A percentile compares a stretch with the other conserved stretches of the same genome.
Conservation (phyloP, 2,113 vertebrate genomes). For the Uropsilus gracilis region DNA sequence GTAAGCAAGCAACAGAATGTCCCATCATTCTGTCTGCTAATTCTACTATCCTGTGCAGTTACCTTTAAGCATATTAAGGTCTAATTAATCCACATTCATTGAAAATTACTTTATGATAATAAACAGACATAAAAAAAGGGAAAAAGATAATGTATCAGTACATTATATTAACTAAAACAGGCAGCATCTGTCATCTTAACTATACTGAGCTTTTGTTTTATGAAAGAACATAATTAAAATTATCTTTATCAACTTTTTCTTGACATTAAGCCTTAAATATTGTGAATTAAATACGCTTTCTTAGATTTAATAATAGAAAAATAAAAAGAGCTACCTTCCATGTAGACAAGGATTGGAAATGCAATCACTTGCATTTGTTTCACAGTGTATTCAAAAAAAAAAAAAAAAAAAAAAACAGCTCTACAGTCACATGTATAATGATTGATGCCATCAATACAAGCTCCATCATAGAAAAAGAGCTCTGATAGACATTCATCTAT, state of each 20-base stretch:
- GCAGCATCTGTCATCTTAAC: slow-evolving; percentile 83
- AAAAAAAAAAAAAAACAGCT: slow-evolving; percentile 88
- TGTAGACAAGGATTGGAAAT: slow-evolving; percentile 89
- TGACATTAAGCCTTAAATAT: slow-evolving; percentile 77
- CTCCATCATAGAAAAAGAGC: slow-evolving; percentile 87
- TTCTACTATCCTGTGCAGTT: slow-evolving; percentile 62
- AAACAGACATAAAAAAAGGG: slow-evolving; percentile 83
- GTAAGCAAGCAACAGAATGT: slow-evolving; percentile 46
- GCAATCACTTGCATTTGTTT: slow-evolving; percentile 88
- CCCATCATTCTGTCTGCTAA: slow-evolving; percentile 55
- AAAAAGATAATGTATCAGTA: slow-evolving; percentile 82
- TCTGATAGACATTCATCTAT: slow-evolving; percentile 87
- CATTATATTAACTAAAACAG: slow-evolving; percentile 83
- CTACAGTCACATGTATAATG: slow-evolving; percentile 87
- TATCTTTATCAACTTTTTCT: slow-evolving; percentile 78
- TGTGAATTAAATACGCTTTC: slow-evolving; percentile 64
- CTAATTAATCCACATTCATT: slow-evolving; percentile 81
- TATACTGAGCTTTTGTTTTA: slow-evolving; percentile 70
- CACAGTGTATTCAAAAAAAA: slow-evolving; percentile 86
- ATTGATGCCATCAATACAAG: slow-evolving; percentile 84
- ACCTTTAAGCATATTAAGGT: slow-evolving; percentile 80
- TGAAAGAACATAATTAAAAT: slow-evolving; percentile 84
- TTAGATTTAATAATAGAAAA: slow-evolving; percentile 73
- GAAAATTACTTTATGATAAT: slow-evolving; percentile 84
- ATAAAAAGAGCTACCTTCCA: slow-evolving; percentile 86